Percentiles rank a stretch among this genome's conserved stretches.
Evolutionary conservation across 2,113 vertebrate genomes (phyloP).

Genomic region (Holacanthus passer): DNA sequence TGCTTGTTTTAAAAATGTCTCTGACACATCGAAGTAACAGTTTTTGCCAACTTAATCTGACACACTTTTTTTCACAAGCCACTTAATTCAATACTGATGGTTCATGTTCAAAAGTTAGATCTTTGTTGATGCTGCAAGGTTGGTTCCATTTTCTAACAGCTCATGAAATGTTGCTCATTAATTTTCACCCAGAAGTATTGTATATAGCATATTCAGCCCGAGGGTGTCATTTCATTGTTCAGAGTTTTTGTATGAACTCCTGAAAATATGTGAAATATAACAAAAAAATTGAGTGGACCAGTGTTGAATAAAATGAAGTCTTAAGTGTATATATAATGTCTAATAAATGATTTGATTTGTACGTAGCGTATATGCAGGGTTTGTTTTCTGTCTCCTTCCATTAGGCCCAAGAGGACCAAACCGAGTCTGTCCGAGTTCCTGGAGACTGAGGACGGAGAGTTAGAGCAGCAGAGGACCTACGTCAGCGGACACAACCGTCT

Average conservation of each 20-base stretch:
- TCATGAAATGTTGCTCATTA: too few relatives aligned
- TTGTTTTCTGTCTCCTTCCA: background rate
- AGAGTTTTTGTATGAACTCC: background rate
- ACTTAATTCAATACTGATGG: too few relatives aligned
- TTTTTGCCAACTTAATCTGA: too few relatives aligned
- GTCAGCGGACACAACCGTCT: conserved; percentile 98
- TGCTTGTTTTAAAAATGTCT: too few relatives aligned
- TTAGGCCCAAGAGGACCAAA: conserved; percentile 96
- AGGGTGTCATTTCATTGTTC: background rate
- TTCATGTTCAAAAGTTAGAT: too few relatives aligned
- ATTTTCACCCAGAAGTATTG: too few relatives aligned
- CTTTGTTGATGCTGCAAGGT: too few relatives aligned
- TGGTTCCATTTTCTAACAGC: too few relatives aligned
- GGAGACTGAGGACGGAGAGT: conserved; percentile 96
- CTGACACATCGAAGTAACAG: too few relatives aligned
- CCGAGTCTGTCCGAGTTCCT: conserved; percentile 97
- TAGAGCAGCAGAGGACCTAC: conserved; percentile 96
- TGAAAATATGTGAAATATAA: background rate
- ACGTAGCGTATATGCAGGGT: background rate
- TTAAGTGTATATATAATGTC: background rate
- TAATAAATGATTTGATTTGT: background rate
- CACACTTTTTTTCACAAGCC: too few relatives aligned
- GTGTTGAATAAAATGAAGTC: background rate
- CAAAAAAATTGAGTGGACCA: too few relatives aligned
- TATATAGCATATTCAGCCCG: background rate